Evolutionary conservation across 1,140 invertebrate species (phyloP).

Genomic region (Halictus rubicundus): DNA sequence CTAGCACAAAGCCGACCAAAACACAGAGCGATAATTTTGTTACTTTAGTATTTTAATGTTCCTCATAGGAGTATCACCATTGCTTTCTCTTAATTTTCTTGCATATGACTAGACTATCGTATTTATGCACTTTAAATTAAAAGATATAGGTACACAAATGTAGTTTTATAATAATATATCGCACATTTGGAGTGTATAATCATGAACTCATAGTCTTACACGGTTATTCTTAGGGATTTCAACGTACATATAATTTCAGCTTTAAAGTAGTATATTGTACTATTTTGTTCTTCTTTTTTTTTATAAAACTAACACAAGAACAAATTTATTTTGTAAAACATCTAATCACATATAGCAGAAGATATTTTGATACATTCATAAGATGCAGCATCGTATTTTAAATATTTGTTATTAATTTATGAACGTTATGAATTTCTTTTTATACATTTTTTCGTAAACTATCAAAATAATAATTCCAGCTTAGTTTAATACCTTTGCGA

Average conservation of each 20-base stretch:
- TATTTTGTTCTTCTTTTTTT: slow-evolving; percentile 35
- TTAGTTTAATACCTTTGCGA: slow-evolving; percentile 37
- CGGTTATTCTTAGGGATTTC: slow-evolving; percentile 47
- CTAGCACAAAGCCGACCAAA: slow-evolving; percentile 74
- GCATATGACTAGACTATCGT: slow-evolving; percentile 61
- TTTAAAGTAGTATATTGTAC: slow-evolving; percentile 49
- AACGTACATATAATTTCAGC: slow-evolving; percentile 52
- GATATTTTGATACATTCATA: slow-evolving; percentile 63
- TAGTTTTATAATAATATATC: slow-evolving; percentile 63
- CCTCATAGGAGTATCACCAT: slow-evolving; percentile 74
- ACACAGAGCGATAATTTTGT: slow-evolving; percentile 73
- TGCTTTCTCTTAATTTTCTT: slow-evolving; percentile 75
- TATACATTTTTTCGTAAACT: slow-evolving; percentile 49
- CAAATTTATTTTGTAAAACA: slow-evolving; percentile 48
- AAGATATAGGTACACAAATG: slow-evolving; percentile 49
- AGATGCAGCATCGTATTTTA: slow-evolving; percentile 41
- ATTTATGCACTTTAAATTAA: slow-evolving; percentile 66
- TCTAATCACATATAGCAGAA: slow-evolving; percentile 38
- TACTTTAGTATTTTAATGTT: slow-evolving; percentile 78
- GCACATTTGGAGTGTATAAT: slow-evolving; percentile 57
- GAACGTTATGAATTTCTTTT: slow-evolving; percentile 48
- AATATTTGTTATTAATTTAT: slow-evolving; percentile 62
- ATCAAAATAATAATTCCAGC: slow-evolving; percentile 32
- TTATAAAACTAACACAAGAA: slow-evolving; percentile 27
- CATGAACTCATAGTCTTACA: slow-evolving; percentile 54